Base-by-base conservation (phyloP, 2,888 invertebrate genomes). In the Thera obeliscata region DNA sequence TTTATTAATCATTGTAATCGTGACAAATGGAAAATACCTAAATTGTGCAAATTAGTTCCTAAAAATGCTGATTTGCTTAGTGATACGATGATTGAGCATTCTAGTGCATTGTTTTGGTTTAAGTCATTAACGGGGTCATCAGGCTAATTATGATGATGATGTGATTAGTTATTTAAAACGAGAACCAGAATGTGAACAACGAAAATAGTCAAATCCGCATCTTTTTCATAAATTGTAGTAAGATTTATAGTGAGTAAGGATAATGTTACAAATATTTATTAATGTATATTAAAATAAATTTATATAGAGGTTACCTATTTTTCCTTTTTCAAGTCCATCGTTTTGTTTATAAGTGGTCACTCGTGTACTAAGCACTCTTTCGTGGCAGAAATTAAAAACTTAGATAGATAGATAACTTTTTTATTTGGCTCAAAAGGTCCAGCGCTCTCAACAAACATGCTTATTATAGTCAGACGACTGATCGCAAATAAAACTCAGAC, bases 41-140 rank as follows among this genome's bases (percentile, higher is more conserved):
- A 70, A 69, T 59, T 67, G 67, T 69, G 68, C 68, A 62, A 64
- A 60, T 67, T 56, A 66, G 54, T 66, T 75, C 73, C 63, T 61
- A 70, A 73, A 71, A 74, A 74, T 74, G 74, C 71, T 71, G 70
- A 72, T 70, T 52, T 36, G 12, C 52, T 72, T 61, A 64, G 49
- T 67, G 60, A 66, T 70, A 72, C 71, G 67, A 66, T 72, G 66
- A 70, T 59, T 59, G 36, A 64, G 67, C 66, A 7, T 50, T 58
- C 22, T 1, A 22, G 22, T 22, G 48, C 63, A 66, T 69, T 72
- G 69, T 72, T 74, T 63, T 62, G 65, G 55, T 70, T 66, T 41
- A 64, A 69, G 64, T 36, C 59, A 50, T 60, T 71, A 74, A 69
- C 56, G 68, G 65, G 73, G 74, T 58, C 73, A 66, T 69, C 62